Base-by-base conservation (phyloP, 1,140 invertebrate genomes). In the Campoletis sonorensis region DNA sequence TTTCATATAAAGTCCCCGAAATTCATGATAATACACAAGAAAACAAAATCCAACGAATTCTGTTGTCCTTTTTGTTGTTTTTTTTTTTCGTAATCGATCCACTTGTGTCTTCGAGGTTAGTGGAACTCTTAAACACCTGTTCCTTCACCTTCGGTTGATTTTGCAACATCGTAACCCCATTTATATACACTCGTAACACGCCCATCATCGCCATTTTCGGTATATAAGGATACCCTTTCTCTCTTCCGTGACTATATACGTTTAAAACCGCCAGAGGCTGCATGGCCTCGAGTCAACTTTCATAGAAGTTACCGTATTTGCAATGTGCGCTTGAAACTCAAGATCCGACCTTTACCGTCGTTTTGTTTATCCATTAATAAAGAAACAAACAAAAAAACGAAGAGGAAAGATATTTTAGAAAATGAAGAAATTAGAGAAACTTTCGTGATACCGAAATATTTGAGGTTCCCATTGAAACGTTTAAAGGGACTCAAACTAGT, bases 101-200 rank as follows among this genome's bases (percentile, higher is more conserved):
- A 64, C 23, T 26, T 64, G 23, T 64, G 11, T 64, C 61, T 64
- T 64, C 23, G n/a, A 64, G 21, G 61, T 64, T 23, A 64, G 61
- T 64, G 21, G 61, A 64, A 64, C 61, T 64, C 23, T 23, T 26
- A 23, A 64, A 8, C 61, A 58, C 61, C 23, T 64, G 61, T 64
- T 64, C 61, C 61, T 64, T 64, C 21, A 64, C 61, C 61, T 64
- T 64, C 61, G 61, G 21, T 64, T 23, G 61, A 64, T 64, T 26
- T 64, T 64, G 61, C 61, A 64, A 26, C 61, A 64, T 64, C 61
- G 23, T 64, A 64, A 64, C 61, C 61, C 58, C 61, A 64, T 64
- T 64, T 26, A 26, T 26, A 23, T 64, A 26, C 61, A 23, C n/a
- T 64, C 61, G 61, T 64, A 64, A 64, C 61, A 64, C 61, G 61